Conservation (phyloP, 2,888 invertebrate genomes). For the Diarsia mendica region DNA sequence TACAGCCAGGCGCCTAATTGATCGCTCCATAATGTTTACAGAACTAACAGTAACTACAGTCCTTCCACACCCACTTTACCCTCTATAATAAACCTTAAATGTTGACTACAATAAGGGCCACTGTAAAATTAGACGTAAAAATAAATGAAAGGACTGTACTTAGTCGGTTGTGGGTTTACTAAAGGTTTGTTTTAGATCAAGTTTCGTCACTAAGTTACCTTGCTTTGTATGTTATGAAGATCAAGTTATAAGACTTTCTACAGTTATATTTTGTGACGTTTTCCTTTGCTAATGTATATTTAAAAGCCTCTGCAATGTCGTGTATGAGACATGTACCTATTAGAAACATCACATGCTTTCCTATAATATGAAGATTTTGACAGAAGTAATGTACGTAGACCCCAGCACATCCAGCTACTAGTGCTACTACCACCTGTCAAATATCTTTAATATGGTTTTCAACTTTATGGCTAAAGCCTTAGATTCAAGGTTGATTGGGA, state of each 20-base stretch:
- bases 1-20: slow-evolving; percentile 73
- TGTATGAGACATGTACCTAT: background rate
- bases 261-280: background rate
- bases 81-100: background rate
- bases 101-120: accelerated
- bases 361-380: background rate
- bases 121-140: background rate
- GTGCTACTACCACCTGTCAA: too few species aligned
- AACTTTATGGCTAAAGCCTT: too few species aligned
- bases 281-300: background rate
- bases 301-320: background rate
- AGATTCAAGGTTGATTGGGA: too few species aligned
- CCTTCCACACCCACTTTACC: background rate
- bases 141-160: background rate
- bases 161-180: slow-evolving; percentile 32
- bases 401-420: too few species aligned
- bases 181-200: slow-evolving; percentile 41
- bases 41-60: slow-evolving; percentile 47
- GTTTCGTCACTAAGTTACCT: slow-evolving; percentile 28
- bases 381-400: background rate
- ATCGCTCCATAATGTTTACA: slow-evolving; percentile 67
- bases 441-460: too few species aligned
- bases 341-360: background rate
- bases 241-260: background rate
- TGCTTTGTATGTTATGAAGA: slow-evolving; percentile 23